Evolutionary conservation across 2,888 invertebrate species (phyloP).

Genomic region (Tillus elongatus): DNA sequence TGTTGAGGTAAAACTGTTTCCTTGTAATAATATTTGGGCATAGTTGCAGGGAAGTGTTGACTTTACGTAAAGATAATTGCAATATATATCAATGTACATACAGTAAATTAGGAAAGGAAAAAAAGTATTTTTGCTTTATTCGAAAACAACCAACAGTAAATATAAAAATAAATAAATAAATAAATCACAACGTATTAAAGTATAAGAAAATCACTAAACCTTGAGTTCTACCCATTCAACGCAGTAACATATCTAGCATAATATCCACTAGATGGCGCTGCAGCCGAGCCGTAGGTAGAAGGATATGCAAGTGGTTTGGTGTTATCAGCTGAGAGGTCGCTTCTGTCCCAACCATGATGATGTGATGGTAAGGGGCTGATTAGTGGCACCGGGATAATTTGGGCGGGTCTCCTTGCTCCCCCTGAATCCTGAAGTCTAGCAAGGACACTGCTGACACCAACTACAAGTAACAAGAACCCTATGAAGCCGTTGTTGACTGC

Average conservation of each 20-base stretch:
- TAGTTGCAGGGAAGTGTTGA: too few relatives aligned
- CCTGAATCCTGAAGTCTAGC: constrained; percentile 37
- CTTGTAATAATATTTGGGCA: too few relatives aligned
- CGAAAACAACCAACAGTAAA: too few relatives aligned
- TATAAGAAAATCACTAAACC: too few relatives aligned
- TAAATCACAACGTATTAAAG: too few relatives aligned
- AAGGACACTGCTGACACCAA: constrained; percentile 38
- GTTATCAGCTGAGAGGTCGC: constrained; percentile 10
- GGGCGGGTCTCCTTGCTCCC: constrained; percentile 26
- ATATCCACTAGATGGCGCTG: constrained; percentile 7
- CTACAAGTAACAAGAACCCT: constrained; percentile 48
- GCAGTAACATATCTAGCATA: constrained; percentile 13
- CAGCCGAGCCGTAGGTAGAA: constrained; percentile 5
- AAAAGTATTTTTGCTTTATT: too few relatives aligned
- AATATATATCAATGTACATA: too few relatives aligned
- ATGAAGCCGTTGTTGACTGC: constrained; percentile 69
- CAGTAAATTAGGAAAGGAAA: too few relatives aligned
- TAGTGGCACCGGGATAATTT: constrained; percentile 20
- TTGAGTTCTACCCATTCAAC: too few relatives aligned
- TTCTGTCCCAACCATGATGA: constrained; percentile 17
- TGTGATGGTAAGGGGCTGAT: constrained; percentile 16
- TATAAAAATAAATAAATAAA: too few relatives aligned
- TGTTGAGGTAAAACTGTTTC: too few relatives aligned
- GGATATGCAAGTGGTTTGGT: background rate
- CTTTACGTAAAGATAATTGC: too few relatives aligned